Percentiles rank a stretch among this genome's conserved stretches.
Evolutionary conservation across 2,113 vertebrate genomes (phyloP).

Genomic region (Scomber scombrus): DNA sequence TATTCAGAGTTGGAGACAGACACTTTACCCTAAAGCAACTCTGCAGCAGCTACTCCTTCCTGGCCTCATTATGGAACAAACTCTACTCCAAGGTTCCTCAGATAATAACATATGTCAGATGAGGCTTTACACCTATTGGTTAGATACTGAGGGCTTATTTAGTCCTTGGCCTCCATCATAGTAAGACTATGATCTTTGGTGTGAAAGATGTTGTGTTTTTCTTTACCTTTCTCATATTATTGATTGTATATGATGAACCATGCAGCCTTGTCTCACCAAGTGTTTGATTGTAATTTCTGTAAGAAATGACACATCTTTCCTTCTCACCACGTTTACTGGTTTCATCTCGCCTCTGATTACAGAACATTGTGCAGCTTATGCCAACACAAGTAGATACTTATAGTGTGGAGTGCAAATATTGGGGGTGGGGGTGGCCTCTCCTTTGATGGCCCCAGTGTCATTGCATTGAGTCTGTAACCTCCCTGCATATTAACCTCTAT

Average conservation of each 20-base stretch:
- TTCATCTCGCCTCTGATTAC: conserved; percentile 45
- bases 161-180: conserved; percentile 15
- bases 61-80: conserved; percentile 65
- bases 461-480: conserved; percentile 5
- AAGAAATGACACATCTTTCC: not conserved
- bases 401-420: conserved; percentile 30
- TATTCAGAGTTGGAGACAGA: conserved; percentile 45
- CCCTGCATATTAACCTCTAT: conserved; percentile 39
- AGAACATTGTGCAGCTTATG: conserved; percentile 32
- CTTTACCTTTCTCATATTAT: not conserved
- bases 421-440: not conserved
- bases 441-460: conserved; percentile 4
- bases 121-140: conserved; percentile 29
- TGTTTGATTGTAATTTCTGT: conserved; percentile 16
- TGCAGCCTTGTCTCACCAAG: not conserved
- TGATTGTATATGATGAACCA: not conserved
- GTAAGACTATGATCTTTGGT: not conserved
- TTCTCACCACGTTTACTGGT: conserved; percentile 19
- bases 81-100: conserved; percentile 45
- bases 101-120: conserved; percentile 58
- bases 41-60: conserved; percentile 54
- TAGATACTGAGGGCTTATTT: conserved; percentile 27
- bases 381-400: conserved; percentile 57
- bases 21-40: conserved; percentile 46
- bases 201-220: not conserved